Evolutionary conservation across 2,888 invertebrate species (phyloP).

Genomic region (Microlaimidae sp.): DNA sequence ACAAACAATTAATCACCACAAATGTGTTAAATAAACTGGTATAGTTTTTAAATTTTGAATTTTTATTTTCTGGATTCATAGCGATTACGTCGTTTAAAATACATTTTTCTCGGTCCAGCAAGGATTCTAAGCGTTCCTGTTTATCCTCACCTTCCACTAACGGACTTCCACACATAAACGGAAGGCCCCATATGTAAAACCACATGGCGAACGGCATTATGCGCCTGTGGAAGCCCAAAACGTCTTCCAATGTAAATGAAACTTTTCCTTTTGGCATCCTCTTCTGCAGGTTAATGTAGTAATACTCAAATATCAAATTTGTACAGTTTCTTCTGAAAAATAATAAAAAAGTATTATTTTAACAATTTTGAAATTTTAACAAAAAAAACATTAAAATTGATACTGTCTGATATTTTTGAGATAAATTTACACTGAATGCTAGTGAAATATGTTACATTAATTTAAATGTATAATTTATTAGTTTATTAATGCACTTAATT

Average conservation of each 20-base stretch:
- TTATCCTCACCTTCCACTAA: neutral
- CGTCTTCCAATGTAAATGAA: neutral
- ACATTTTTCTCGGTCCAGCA: neutral
- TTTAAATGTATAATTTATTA: no score
- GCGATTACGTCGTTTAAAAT: neutral
- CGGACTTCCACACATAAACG: neutral
- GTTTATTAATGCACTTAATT: no score
- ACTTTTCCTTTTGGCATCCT: neutral
- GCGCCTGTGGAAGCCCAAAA: neutral
- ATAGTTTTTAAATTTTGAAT: no score
- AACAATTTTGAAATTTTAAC: no score
- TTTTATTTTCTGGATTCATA: no score
- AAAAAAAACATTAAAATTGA: no score
- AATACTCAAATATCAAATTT: neutral
- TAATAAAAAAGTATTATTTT: no score
- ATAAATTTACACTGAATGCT: no score
- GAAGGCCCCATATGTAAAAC: neutral
- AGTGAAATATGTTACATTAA: no score
- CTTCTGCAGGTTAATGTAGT: neutral
- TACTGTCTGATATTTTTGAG: no score
- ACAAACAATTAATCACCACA: no score
- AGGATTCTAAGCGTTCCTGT: neutral
- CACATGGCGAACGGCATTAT: neutral
- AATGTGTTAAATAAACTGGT: no score
- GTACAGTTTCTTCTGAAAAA: neutral